phyloP scores from a whole-genome alignment of 2,113 vertebrate genomes.

The Mormoops blainvillei region DNA sequence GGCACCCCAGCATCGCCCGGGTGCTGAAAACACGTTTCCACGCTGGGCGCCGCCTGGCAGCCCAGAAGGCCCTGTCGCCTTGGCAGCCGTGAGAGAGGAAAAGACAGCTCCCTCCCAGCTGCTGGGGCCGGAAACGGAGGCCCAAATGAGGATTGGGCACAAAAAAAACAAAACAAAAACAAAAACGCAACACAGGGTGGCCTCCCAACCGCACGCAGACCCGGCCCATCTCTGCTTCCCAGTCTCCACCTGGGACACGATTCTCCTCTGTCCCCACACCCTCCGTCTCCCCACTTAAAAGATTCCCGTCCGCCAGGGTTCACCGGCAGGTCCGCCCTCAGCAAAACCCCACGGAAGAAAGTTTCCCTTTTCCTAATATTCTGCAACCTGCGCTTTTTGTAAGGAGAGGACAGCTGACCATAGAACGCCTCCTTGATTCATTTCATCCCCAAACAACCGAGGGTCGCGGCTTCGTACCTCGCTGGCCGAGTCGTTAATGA shows the following conservation, averaged over 20 bases:
- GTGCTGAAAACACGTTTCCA: no score
- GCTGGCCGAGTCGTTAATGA: conserved; percentile 62
- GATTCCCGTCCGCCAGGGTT: rapidly evolving
- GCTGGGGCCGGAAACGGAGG: no score
- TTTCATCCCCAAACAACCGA: conserved; percentile 46
- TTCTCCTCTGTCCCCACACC: no score
- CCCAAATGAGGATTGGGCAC: rapidly evolving
- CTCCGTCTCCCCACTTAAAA: no score
- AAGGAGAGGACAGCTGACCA: neutral
- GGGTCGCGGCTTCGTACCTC: conserved; percentile 63
- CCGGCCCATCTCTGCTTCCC: neutral
- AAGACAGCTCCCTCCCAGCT: rapidly evolving
- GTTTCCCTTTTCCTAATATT: conserved; percentile 48
- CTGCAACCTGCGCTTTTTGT: neutral
- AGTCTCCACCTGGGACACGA: neutral
- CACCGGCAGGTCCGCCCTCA: neutral
- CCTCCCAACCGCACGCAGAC: rapidly evolving
- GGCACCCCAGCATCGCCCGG: no score
- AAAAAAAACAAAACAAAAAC: no score
- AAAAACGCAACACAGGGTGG: no score
- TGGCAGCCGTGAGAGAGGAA: neutral
- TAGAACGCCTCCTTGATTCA: conserved; percentile 18
- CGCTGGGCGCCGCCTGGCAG: no score
- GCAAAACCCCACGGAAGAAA: conserved; percentile 57
- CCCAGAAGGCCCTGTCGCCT: rapidly evolving